These are phyloP conservation scores for Ganaspis brasiliensis DNA, from an alignment of 2,888 invertebrate genomes.

Conservation along the genomic window DNA sequence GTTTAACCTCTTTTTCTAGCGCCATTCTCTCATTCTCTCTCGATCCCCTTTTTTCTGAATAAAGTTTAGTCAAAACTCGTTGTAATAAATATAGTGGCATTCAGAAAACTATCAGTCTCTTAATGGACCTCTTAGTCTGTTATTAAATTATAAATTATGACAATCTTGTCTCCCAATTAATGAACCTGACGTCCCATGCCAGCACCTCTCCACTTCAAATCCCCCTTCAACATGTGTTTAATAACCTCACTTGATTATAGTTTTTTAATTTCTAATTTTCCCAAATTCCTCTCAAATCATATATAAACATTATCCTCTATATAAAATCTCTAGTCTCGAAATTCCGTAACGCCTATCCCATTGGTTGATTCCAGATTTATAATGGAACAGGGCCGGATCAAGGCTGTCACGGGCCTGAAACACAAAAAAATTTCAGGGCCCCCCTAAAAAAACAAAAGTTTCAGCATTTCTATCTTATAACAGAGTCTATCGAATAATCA, in stretches of 20 bases:
- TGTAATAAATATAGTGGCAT: conserved; percentile 76
- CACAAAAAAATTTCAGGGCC: too few species aligned
- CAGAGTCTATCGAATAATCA: too few species aligned
- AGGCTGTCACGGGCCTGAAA: too few species aligned
- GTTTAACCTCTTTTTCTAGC: not conserved
- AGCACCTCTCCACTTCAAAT: conserved; percentile 11
- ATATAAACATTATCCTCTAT: too few species aligned
- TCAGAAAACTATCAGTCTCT: conserved; percentile 74
- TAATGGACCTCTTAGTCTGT: conserved; percentile 77
- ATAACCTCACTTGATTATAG: not conserved
- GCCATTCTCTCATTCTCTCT: conserved; percentile 22
- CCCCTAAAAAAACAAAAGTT: too few species aligned
- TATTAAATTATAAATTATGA: conserved; percentile 80
- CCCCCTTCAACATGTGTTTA: not conserved
- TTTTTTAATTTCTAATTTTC: not conserved
- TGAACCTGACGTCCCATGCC: conserved; percentile 74
- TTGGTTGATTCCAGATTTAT: too few species aligned
- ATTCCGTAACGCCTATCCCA: too few species aligned
- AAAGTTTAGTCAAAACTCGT: conserved; percentile 62
- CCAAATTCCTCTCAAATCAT: not conserved
- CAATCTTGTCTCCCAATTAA: conserved; percentile 76
- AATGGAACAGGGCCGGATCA: too few species aligned
- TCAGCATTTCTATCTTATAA: too few species aligned
- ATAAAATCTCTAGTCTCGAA: too few species aligned
- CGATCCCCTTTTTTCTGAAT: conserved; percentile 25